Evolutionary conservation across 2,888 invertebrate genomes (phyloP).

Genomic region (Timema cristinae): DNA sequence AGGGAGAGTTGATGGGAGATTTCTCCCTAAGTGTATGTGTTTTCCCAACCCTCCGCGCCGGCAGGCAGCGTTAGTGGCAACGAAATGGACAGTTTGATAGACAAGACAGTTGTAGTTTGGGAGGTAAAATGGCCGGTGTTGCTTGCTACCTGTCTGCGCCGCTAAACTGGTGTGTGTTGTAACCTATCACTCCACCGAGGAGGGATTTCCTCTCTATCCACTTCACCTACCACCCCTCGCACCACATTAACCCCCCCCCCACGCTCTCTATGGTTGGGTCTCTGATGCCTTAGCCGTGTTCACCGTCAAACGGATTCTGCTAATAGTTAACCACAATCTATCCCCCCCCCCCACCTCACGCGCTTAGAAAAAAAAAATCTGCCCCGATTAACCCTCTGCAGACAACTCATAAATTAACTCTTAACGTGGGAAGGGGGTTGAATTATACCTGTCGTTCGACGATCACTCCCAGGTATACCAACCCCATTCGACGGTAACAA

Average conservation of each 20-base stretch:
- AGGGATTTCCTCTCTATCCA: no score
- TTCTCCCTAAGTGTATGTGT: background rate
- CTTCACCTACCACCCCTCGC: no score
- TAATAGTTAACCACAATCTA: background rate
- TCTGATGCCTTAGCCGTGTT: constrained; percentile 14
- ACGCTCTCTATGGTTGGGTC: background rate
- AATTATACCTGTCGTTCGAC: no score
- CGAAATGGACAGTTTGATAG: constrained; percentile 6
- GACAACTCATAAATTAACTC: constrained; percentile 15
- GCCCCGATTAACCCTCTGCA: constrained; percentile 1
- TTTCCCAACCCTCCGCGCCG: no score
- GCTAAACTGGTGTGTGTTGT: no score
- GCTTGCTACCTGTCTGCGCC: no score
- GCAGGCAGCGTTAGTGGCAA: background rate
- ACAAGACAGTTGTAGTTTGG: constrained; percentile 3
- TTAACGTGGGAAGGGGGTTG: background rate
- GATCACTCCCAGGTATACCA: no score
- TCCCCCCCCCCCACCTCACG: background rate
- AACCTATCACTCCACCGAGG: no score
- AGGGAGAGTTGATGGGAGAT: background rate
- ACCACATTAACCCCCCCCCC: no score
- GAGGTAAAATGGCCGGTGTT: no score
- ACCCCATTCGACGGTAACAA: no score
- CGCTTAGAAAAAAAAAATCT: background rate
- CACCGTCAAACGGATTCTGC: background rate